phyloP scores from a whole-genome alignment of 2,113 vertebrate genomes.

The Climacteris rufus region DNA sequence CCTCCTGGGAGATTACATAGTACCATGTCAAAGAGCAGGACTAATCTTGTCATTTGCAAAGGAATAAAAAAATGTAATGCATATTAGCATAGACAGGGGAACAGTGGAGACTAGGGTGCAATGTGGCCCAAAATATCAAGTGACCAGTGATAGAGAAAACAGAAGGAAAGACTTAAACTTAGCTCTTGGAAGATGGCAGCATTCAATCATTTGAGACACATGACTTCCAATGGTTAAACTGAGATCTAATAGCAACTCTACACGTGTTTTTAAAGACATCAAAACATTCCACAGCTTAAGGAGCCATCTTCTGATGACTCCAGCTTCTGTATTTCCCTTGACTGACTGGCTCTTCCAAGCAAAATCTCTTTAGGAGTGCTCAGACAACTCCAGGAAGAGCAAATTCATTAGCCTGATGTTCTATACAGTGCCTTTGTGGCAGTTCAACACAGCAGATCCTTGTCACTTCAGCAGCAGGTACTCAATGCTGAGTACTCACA shows the following conservation, averaged over 20 bases:
- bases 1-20: neutral
- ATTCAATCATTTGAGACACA: neutral
- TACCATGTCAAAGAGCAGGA: neutral
- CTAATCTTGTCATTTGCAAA: neutral
- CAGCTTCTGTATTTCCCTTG: neutral
- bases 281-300: neutral
- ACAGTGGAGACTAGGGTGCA: neutral
- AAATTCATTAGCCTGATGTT: neutral
- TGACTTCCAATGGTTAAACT: neutral
- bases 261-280: neutral
- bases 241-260: neutral
- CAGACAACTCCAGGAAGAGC: neutral
- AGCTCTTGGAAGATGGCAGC: neutral
- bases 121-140: neutral
- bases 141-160: neutral
- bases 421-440: neutral
- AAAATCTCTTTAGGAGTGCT: neutral
- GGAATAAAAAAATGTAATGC: neutral
- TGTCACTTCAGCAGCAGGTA: neutral
- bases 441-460: neutral
- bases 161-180: neutral
- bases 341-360: neutral
- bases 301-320: neutral
- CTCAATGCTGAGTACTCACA: neutral
- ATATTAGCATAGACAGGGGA: neutral